Conservation (phyloP, 2,888 invertebrate genomes). For the Perithous albicinctus region DNA sequence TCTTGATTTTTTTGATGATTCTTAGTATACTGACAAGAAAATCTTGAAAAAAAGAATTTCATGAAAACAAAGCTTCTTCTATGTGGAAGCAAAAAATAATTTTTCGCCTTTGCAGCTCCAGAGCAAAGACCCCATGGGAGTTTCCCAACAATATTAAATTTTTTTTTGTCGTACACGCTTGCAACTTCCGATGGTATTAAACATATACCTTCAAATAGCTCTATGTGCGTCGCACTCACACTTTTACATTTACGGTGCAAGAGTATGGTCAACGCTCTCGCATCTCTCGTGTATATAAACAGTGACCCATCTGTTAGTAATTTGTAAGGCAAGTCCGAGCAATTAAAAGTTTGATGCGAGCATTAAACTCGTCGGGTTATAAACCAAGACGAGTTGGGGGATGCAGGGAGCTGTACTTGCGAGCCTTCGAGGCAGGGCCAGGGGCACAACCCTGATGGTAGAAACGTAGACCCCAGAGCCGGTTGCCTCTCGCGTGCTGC, state of each 20-base stretch:
- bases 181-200: conserved; percentile 28
- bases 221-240: conserved; percentile 18
- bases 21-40: too few species aligned
- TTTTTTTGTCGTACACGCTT: background rate
- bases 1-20: too few species aligned
- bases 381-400: conserved; percentile 76
- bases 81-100: background rate
- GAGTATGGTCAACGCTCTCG: conserved; percentile 17
- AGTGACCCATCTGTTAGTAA: conserved; percentile 82
- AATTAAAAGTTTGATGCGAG: conserved; percentile 84
- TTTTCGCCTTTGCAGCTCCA: background rate
- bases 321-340: conserved; percentile 82
- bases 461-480: conserved; percentile 46
- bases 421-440: conserved; percentile 24
- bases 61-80: too few species aligned
- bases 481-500: conserved; percentile 49
- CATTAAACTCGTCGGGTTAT: conserved; percentile 83
- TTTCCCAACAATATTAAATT: background rate
- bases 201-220: background rate
- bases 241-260: conserved; percentile 56
- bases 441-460: conserved; percentile 51
- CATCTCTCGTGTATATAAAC: conserved; percentile 70
- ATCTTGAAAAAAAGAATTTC: background rate
- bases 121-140: background rate
- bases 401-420: conserved; percentile 26